Evolutionary conservation across 2,888 invertebrate genomes (phyloP), one percentile per base, ranked within the genome.

Genomic region (Gastrophysa polygoni): DNA sequence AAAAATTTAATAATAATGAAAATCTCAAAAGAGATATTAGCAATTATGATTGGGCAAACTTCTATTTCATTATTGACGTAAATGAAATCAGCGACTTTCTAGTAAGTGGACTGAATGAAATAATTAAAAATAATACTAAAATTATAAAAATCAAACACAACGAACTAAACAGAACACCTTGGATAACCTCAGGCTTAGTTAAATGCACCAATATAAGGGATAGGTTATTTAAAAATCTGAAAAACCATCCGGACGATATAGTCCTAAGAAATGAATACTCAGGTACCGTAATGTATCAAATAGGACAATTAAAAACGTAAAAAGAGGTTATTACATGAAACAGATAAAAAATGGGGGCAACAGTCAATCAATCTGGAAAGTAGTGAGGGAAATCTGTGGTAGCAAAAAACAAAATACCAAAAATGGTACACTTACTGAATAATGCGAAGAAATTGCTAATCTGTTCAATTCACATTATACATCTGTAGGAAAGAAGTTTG

Each of bases 1-100:
- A 48, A 48, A 48, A 48, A 48, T 2, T 48, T n/a, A 48, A 20
- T 48, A n/a, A 48, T 48, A 6, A 48, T 48, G 47, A 48, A 18
- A 48, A 21, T 48, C 20, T 48, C 47, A 48, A 48, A 20, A 48
- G 20, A 17, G 47, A 48, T 20, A 2, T 48, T 1, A 48, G 10
- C 8, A 17, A 48, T 48, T 48, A 48, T 48, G 20, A 48, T 17
- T 48, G 47, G 47, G 47, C 20, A 21, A 48, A 48, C 47, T 48
- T 18, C n/a, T 48, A 48, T 48, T 21, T 14, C 20, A 48, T 48
- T 2, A 48, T 20, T 18, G 47, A 48, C 20, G 17, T 48, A 11
- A 48, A 48, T 20, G 18, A 4, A 20, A 48, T 2, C 47, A 48
- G 44, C 10, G 44, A 44, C 44, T 44, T 44, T 18, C 4, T 44